A percentile compares a stretch with the other conserved stretches of the same genome.
phyloP scores from a whole-genome alignment of 2,797 vertebrate species.

The Gallinago solitaria region DNA sequence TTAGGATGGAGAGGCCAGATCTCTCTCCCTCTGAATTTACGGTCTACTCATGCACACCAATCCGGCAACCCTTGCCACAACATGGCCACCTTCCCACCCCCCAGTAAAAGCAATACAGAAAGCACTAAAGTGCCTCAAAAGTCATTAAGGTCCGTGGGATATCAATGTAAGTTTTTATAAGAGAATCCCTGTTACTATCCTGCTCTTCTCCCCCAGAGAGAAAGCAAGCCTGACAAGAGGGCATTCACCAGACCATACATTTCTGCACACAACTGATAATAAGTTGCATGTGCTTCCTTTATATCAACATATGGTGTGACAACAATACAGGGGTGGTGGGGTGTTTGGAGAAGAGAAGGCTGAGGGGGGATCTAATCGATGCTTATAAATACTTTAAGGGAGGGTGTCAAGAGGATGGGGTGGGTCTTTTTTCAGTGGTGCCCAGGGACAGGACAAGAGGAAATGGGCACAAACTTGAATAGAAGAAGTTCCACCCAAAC shows the following conservation, averaged over 20 bases:
- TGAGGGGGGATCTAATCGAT: too few species aligned
- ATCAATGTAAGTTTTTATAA: background rate
- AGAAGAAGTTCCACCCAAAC: too few species aligned
- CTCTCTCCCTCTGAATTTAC: background rate
- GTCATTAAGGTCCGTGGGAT: background rate
- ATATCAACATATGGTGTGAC: background rate
- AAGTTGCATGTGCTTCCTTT: background rate
- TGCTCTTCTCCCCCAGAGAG: background rate
- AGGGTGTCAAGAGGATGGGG: too few species aligned
- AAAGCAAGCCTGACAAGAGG: background rate
- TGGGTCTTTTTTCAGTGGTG: too few species aligned
- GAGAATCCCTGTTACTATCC: background rate
- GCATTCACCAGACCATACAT: background rate
- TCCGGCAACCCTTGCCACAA: background rate
- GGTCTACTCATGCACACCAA: background rate
- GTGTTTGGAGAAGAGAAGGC: too few species aligned
- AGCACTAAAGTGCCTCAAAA: background rate
- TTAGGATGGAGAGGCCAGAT: background rate
- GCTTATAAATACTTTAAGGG: too few species aligned
- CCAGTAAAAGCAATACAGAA: background rate
- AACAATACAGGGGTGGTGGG: background rate
- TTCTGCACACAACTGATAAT: background rate
- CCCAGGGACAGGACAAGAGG: too few species aligned
- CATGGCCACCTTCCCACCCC: background rate
- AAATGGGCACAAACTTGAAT: too few species aligned